Conservation (phyloP, 2,113 vertebrate genomes). For the Arvicanthis niloticus region DNA sequence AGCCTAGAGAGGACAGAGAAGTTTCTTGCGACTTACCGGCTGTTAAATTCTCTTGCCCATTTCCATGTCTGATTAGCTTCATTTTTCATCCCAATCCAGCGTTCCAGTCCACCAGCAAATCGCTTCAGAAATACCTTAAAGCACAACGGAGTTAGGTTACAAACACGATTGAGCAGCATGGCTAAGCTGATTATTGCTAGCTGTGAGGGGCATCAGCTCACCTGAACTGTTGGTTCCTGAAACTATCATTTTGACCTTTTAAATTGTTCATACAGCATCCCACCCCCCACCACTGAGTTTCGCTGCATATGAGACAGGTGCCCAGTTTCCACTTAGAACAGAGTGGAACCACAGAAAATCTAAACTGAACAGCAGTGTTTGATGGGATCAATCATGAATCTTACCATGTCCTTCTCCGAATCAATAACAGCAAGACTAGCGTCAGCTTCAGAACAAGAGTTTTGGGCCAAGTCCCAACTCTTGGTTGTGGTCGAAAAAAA, state of each 20-base stretch:
- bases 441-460: constrained; percentile 15
- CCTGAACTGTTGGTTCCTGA: constrained; percentile 7
- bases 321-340: constrained; percentile 25
- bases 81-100: constrained; percentile 75
- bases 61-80: constrained; percentile 53
- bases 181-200: not conserved
- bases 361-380: not conserved
- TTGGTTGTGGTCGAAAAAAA: not conserved
- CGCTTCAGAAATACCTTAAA: constrained; percentile 76
- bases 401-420: constrained; percentile 75
- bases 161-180: not conserved
- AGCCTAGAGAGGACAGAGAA: not conserved
- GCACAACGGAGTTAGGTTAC: not conserved
- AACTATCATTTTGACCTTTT: not conserved
- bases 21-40: constrained; percentile 57
- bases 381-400: not conserved
- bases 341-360: not conserved
- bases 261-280: not conserved
- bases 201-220: not conserved
- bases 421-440: constrained; percentile 71
- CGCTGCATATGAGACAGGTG: not conserved
- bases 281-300: constrained; percentile 28
- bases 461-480: constrained; percentile 56
- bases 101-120: not conserved
- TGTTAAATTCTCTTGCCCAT: constrained; percentile 56